Conservation (phyloP, 1,140 invertebrate species). For the Hylaeus anthracinus region DNA sequence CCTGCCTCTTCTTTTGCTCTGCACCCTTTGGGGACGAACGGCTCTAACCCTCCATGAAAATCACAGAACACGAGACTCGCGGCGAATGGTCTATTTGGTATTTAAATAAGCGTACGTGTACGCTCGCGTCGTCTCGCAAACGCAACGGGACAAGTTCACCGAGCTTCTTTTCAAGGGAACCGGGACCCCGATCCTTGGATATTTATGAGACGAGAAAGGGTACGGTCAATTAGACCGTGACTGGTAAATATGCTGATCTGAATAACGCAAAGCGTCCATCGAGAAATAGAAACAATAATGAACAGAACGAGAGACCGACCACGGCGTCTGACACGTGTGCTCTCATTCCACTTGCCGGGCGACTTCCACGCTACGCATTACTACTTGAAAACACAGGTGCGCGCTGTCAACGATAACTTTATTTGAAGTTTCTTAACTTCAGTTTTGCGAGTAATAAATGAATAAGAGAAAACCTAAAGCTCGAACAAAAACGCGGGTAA, state of each 20-base stretch:
- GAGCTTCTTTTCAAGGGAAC: slow-evolving; percentile 42
- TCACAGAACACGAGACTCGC: slow-evolving; percentile 60
- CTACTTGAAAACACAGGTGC: not conserved
- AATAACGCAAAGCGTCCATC: not conserved
- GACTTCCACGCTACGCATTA: not conserved
- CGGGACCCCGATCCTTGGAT: not conserved
- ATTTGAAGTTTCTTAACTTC: too few relatives aligned
- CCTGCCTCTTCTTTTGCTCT: slow-evolving; percentile 25
- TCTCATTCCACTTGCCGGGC: not conserved
- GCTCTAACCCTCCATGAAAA: slow-evolving; percentile 58
- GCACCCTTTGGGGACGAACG: not conserved
- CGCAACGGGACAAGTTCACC: slow-evolving; percentile 45
- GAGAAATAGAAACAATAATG: slow-evolving; percentile 1
- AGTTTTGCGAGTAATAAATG: too few relatives aligned
- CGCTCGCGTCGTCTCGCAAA: slow-evolving; percentile 1
- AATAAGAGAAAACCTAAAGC: too few relatives aligned
- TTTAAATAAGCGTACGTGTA: slow-evolving; percentile 62
- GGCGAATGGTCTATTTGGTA: slow-evolving; percentile 60
- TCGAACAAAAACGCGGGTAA: too few relatives aligned
- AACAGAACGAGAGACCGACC: not conserved
- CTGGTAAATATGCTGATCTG: slow-evolving; percentile 14
- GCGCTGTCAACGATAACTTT: too few relatives aligned
- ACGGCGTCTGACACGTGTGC: not conserved
- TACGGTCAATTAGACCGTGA: slow-evolving; percentile 45
- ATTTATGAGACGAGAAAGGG: slow-evolving; percentile 37